phyloP scores from a whole-genome alignment of 2,888 invertebrate genomes.

The Liodrosophila aerea region DNA sequence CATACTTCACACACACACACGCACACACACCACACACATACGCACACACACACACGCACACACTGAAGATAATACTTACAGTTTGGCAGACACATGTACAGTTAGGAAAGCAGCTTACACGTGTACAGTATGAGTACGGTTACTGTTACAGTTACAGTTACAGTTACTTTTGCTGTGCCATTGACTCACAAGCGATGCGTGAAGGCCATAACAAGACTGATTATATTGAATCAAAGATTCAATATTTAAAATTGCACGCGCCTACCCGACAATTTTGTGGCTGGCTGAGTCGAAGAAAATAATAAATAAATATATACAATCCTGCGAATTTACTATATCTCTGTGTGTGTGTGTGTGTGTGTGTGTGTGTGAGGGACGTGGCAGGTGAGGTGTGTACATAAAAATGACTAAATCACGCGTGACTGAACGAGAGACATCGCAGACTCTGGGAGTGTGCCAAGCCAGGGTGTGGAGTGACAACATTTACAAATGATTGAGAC shows the following conservation, averaged over 20 bases:
- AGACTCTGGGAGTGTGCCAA: background rate
- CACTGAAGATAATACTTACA: background rate
- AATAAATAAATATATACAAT: slow-evolving; percentile 14
- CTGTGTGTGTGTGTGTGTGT: slow-evolving; percentile 9
- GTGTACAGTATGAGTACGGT: slow-evolving; percentile 3
- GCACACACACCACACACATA: slow-evolving; percentile 12
- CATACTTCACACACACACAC: slow-evolving; percentile 58
- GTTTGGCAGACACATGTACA: slow-evolving; percentile 3
- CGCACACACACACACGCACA: slow-evolving; percentile 1
- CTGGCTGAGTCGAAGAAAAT: slow-evolving; percentile 17
- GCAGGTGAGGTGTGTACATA: slow-evolving; percentile 37
- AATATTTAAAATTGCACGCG: slow-evolving; percentile 70
- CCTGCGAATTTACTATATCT: background rate
- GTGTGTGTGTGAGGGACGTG: slow-evolving; percentile 18
- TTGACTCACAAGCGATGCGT: slow-evolving; percentile 62
- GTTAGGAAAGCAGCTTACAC: slow-evolving; percentile 24
- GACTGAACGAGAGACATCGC: slow-evolving; percentile 14
- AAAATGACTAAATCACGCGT: slow-evolving; percentile 37
- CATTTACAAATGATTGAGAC: slow-evolving; percentile 19
- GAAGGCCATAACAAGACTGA: slow-evolving; percentile 70
- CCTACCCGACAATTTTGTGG: slow-evolving; percentile 36
- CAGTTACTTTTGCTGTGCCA: slow-evolving; percentile 49
- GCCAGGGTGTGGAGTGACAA: background rate
- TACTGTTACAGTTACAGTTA: slow-evolving; percentile 23
- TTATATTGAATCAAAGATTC: slow-evolving; percentile 66